Percentiles rank a stretch among this genome's conserved stretches.
phyloP scores from a whole-genome alignment of 2,797 vertebrate species.

The Chloroceryle inda region DNA sequence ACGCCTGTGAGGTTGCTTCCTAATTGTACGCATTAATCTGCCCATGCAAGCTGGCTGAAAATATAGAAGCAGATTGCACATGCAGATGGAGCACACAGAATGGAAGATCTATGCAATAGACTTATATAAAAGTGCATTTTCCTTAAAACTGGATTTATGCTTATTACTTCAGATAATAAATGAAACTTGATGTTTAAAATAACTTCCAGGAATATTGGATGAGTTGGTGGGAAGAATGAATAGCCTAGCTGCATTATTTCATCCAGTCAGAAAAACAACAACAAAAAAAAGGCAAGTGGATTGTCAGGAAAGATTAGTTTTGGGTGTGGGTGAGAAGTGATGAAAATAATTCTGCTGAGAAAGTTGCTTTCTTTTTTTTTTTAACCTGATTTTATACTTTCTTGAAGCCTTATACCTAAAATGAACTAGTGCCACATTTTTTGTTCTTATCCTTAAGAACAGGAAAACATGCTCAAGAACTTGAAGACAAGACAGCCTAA shows the following conservation, averaged over 20 bases:
- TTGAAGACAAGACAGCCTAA: neutral
- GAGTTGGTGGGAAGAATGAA: constrained; percentile 16
- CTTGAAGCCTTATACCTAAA: neutral
- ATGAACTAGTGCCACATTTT: neutral
- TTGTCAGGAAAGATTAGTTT: constrained; percentile 37
- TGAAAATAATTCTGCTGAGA: constrained; percentile 51
- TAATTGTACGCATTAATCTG: constrained; percentile 86
- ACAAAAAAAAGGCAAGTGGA: neutral
- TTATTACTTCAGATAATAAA: constrained; percentile 65
- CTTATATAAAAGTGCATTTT: constrained; percentile 62
- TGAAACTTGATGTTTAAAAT: constrained; percentile 37
- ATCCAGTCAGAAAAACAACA: neutral
- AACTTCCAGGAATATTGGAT: constrained; percentile 12
- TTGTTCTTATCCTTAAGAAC: neutral
- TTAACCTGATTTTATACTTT: neutral
- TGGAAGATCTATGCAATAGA: constrained; percentile 74
- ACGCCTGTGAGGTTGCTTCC: constrained; percentile 84
- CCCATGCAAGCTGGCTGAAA: constrained; percentile 84
- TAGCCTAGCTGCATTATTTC: constrained; percentile 14
- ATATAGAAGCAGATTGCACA: constrained; percentile 83
- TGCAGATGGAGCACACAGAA: constrained; percentile 80
- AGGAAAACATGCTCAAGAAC: neutral
- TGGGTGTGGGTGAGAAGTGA: constrained; percentile 33
- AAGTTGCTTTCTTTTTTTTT: neutral
- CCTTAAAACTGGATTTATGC: constrained; percentile 76